These are phyloP conservation scores for Anomalospiza imberbis DNA, from an alignment of 2,797 vertebrate genomes.

Conservation along the genomic window DNA sequence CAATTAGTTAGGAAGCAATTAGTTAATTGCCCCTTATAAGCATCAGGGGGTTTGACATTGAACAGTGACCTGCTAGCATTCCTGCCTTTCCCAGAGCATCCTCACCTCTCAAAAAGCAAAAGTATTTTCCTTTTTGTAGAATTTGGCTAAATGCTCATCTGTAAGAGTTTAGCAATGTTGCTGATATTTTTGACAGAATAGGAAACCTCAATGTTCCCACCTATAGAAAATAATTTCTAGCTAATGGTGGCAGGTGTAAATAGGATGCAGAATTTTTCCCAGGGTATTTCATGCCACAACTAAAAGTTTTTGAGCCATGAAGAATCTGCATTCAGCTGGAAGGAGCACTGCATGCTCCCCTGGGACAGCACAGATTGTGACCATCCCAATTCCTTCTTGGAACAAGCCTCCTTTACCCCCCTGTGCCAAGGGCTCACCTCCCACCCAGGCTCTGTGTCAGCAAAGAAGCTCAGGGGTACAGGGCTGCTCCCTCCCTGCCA, in stretches of 20 bases:
- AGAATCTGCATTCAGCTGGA: background rate
- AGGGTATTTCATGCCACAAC: background rate
- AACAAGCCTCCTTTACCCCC: background rate
- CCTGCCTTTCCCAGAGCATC: background rate
- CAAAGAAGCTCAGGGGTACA: background rate
- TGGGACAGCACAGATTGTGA: background rate
- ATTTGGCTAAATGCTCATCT: background rate
- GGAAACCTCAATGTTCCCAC: background rate
- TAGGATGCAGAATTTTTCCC: background rate
- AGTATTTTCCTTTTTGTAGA: background rate
- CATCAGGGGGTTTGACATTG: background rate
- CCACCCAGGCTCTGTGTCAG: background rate
- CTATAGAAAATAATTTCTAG: background rate
- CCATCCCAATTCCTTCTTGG: background rate
- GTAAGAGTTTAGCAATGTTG: background rate
- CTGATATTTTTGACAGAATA: background rate
- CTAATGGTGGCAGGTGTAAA: background rate
- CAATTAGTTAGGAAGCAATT: background rate
- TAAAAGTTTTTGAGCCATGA: background rate
- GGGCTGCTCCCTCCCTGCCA: background rate
- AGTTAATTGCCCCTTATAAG: background rate
- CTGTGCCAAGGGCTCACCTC: background rate
- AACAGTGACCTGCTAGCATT: background rate
- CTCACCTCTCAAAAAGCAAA: background rate
- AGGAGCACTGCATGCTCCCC: background rate